A percentile compares a stretch with the other conserved stretches of the same genome.
Conservation (phyloP, 2,888 invertebrate genomes). For the Zhengitettix transpicula region DNA sequence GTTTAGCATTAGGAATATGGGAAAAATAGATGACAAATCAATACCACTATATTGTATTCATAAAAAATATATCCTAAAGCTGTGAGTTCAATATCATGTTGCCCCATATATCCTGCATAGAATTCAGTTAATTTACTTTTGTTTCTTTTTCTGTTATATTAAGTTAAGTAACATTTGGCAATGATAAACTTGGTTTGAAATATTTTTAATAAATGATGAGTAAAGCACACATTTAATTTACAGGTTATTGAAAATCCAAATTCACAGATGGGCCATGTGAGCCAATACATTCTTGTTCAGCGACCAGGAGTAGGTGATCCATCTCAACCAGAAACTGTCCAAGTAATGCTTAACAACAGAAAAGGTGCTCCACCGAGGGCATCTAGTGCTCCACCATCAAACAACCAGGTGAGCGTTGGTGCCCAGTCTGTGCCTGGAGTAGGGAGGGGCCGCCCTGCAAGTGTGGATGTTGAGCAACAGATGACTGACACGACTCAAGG, state of each 20-base stretch:
- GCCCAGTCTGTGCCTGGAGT: constrained; percentile 13
- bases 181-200: background rate
- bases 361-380: constrained; percentile 60
- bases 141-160: no score
- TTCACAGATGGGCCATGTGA: constrained; percentile 35
- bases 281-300: constrained; percentile 69
- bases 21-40: no score
- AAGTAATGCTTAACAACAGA: constrained; percentile 15
- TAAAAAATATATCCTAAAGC: no score
- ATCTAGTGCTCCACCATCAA: constrained; percentile 66
- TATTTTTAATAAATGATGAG: background rate
- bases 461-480: constrained; percentile 27
- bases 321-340: constrained; percentile 20
- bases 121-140: no score
- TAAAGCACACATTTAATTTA: constrained; percentile 12
- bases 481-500: background rate
- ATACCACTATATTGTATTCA: no score
- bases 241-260: constrained; percentile 42
- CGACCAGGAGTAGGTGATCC: constrained; percentile 35
- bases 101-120: no score
- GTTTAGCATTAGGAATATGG: no score
- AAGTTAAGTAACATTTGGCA: background rate
- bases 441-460: constrained; percentile 46
- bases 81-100: no score
- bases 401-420: constrained; percentile 31